Evolutionary conservation across 2,797 vertebrate genomes (phyloP).

Genomic region (Salarias fasciatus): DNA sequence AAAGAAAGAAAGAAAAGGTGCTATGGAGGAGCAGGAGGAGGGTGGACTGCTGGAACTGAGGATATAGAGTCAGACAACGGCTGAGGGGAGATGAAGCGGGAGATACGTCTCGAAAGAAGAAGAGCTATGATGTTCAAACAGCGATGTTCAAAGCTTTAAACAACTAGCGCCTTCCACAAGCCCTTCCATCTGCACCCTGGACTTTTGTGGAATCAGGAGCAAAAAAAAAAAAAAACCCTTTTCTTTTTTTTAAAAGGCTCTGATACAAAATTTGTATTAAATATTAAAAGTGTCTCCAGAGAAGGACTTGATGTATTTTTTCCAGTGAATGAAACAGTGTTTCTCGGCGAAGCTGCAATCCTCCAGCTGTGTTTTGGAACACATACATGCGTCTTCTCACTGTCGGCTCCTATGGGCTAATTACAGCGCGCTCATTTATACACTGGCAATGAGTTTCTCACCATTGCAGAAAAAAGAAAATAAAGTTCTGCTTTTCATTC

Average conservation of each 20-base stretch:
- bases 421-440: slow-evolving; percentile 27
- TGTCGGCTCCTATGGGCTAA: slow-evolving; percentile 36
- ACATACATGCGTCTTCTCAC: slow-evolving; percentile 20
- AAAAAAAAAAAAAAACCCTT: neutral
- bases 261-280: slow-evolving; percentile 52
- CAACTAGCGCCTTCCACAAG: slow-evolving; percentile 43
- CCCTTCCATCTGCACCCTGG: slow-evolving; percentile 6
- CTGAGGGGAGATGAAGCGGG: slow-evolving; percentile 38
- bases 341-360: slow-evolving; percentile 13
- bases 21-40: slow-evolving; percentile 1
- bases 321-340: slow-evolving; percentile 35
- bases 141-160: slow-evolving; percentile 49
- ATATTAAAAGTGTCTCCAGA: slow-evolving; percentile 55
- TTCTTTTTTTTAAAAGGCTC: slow-evolving; percentile 3
- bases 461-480: slow-evolving; percentile 26
- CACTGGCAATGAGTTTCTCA: slow-evolving; percentile 15
- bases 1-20: slow-evolving; percentile 14
- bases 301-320: slow-evolving; percentile 38
- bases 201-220: no score
- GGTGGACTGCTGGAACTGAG: slow-evolving; percentile 34
- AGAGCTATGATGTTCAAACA: slow-evolving; percentile 56
- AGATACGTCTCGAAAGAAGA: slow-evolving; percentile 41
- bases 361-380: slow-evolving; percentile 17
- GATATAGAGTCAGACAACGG: slow-evolving; percentile 46
- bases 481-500: slow-evolving; percentile 19